phyloP scores from a whole-genome alignment of 2,888 invertebrate species.

The Drosophila robusta region DNA sequence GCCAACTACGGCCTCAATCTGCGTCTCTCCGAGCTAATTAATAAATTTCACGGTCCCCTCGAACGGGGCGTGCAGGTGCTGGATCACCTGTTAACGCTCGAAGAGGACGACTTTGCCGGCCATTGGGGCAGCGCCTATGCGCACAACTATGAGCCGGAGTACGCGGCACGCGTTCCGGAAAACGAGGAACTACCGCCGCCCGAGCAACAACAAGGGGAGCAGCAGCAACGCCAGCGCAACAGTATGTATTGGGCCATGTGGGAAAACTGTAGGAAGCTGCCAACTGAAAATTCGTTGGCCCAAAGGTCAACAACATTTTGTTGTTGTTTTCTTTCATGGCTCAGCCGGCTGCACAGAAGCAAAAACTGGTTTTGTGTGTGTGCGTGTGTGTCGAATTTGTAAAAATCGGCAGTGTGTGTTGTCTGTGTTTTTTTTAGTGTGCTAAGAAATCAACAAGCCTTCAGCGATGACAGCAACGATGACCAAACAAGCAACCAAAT shows the following conservation, averaged over 20 bases:
- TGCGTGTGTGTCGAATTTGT: conserved; percentile 24
- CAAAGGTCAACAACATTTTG: conserved; percentile 63
- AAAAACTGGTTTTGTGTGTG: conserved; percentile 67
- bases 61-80: conserved; percentile 87
- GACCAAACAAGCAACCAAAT: conserved; percentile 60
- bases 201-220: conserved; percentile 40
- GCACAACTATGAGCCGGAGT: conserved; percentile 83
- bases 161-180: conserved; percentile 61
- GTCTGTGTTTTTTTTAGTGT: conserved; percentile 18
- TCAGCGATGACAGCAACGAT: conserved; percentile 44
- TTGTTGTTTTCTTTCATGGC: conserved; percentile 21
- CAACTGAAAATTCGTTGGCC: conserved; percentile 30
- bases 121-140: conserved; percentile 84
- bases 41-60: conserved; percentile 85
- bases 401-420: conserved; percentile 1
- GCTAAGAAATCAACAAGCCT: conserved; percentile 75
- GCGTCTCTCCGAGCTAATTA: conserved; percentile 87
- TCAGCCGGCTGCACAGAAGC: conserved; percentile 33
- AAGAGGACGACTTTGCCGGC: conserved; percentile 84
- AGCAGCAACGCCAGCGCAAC: conserved; percentile 21
- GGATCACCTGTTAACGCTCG: conserved; percentile 88
- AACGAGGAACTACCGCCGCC: conserved; percentile 66
- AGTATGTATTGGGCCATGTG: conserved; percentile 45
- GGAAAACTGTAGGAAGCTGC: conserved; percentile 37
- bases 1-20: conserved; percentile 85